These are phyloP conservation scores for Babyrousa celebensis DNA, from an alignment of 2,797 vertebrate species.

Conservation along the genomic window DNA sequence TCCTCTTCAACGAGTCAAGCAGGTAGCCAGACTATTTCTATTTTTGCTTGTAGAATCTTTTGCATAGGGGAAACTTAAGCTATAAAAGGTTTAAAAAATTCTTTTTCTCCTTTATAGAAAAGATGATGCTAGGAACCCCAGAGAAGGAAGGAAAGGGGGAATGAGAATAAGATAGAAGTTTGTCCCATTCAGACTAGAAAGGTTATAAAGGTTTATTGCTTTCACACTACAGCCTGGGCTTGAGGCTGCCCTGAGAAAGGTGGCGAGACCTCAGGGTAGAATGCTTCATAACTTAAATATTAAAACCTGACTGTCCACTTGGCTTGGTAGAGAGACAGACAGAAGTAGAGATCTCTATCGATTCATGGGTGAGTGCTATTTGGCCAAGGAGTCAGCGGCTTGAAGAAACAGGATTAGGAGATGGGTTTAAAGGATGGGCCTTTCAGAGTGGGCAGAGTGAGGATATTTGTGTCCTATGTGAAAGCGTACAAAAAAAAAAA, in stretches of 20 bases:
- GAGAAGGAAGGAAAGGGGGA: not conserved
- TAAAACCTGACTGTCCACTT: not conserved
- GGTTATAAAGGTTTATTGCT: not conserved
- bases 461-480: not conserved
- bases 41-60: not conserved
- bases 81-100: not conserved
- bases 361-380: not conserved
- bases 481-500: not conserved
- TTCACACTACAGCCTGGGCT: not conserved
- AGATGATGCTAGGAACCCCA: not conserved
- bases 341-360: not conserved
- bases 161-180: not conserved
- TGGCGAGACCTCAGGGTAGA: not conserved
- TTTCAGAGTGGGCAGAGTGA: not conserved
- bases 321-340: not conserved
- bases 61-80: not conserved
- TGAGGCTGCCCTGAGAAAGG: not conserved
- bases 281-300: not conserved
- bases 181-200: not conserved
- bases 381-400: not conserved
- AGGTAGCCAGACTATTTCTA: not conserved
- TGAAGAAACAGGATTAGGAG: not conserved
- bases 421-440: not conserved
- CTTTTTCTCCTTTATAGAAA: slow-evolving; percentile 31
- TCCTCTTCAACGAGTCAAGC: not conserved